Evolutionary conservation across 1,140 invertebrate species (phyloP), one percentile per base, ranked within the genome.

Genomic region (Lasioglossum baleicum): DNA sequence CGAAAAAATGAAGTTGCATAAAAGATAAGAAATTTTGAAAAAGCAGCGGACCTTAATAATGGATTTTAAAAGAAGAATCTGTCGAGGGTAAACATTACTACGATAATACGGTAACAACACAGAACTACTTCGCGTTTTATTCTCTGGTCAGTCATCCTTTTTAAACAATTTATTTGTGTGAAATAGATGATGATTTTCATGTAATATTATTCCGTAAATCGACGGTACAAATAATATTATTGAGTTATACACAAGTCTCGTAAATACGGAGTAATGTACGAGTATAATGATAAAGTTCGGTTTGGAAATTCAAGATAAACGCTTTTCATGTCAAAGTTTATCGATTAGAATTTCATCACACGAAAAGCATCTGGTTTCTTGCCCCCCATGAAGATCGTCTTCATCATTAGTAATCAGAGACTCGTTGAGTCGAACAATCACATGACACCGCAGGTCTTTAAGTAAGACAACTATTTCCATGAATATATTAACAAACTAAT

Each of bases 261-360:
- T n/a, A 4, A n/a, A 22, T 44, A 48, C 15, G 11, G 3, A 48
- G 6, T 44, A 35, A 17, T 5, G 20, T 20, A 7, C 53, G 56
- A 20, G 7, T 22, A 35, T 17, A 17, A 61, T 22, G 42, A 64
- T 10, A 64, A 78, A 10, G 53, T 22, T 22, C 10, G 15, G 22
- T 48, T 79, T 8, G n/a, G 15, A 5, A 20, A 42, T 20, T 10
- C 15, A 10, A 22, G 17, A 2, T 22, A 44, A 80, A 60, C 67
- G 35, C 68, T 35, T 48, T 0, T 35, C 42, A 10, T 66, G 82
- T 87, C 85, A 89, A 53, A 88, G 90, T 88, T 90, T 91, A 91
- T 91, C 90, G n/a, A 11, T 17, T 3, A 22, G 2, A 76, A 70
- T 90, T 84, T 71, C 72, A 51, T 66, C 80, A 84, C 31, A 40